Evolutionary conservation across 2,113 vertebrate species (phyloP).

Genomic region (Rattus rattus): DNA sequence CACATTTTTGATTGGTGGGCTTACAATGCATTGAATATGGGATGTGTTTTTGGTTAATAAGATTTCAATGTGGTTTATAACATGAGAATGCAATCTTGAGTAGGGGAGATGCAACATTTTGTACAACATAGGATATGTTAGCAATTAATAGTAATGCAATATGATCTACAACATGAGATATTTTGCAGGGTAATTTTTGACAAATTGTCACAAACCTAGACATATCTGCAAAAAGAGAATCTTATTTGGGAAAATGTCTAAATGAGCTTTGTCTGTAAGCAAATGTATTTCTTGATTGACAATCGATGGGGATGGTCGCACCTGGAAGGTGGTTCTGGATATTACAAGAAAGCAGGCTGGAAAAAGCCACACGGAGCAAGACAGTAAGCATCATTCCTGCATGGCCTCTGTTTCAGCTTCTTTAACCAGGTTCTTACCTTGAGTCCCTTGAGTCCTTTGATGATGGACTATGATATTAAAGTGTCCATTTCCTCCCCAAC

Average conservation of each 20-base stretch:
- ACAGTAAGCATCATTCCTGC: neutral
- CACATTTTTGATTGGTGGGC: neutral
- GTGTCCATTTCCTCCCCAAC: neutral
- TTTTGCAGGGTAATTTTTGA: neutral
- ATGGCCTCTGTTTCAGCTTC: neutral
- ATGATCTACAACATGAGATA: neutral
- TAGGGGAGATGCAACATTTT: neutral
- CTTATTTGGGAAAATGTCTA: neutral
- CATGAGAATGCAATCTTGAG: neutral
- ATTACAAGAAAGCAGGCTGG: neutral
- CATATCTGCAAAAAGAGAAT: neutral
- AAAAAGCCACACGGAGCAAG: neutral
- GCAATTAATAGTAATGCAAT: neutral
- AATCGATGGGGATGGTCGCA: neutral
- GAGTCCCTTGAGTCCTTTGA: neutral
- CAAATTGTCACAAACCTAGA: neutral
- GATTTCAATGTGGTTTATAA: neutral
- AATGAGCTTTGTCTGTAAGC: neutral
- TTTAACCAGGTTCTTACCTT: neutral
- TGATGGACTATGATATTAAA: neutral
- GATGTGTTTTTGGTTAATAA: neutral
- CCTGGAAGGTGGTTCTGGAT: neutral
- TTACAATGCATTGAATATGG: neutral
- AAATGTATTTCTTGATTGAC: neutral
- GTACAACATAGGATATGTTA: neutral